These are phyloP conservation scores for Dynastes grantii DNA, from an alignment of 2,888 invertebrate species.

Conservation along the genomic window DNA sequence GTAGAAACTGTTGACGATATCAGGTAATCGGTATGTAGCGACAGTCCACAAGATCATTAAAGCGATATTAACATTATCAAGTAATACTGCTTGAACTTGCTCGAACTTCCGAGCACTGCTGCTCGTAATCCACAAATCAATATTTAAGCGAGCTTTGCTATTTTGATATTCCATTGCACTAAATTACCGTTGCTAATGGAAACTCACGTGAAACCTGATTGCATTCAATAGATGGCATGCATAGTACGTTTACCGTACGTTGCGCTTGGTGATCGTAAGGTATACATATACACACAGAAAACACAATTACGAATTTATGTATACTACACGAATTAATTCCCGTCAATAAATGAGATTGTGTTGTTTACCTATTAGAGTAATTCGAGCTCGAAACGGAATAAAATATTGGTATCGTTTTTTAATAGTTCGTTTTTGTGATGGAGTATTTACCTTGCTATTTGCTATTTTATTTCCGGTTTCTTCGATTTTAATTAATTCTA, in stretches of 20 bases:
- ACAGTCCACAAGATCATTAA: neutral
- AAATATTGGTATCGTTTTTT: neutral
- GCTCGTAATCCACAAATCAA: conserved; percentile 34
- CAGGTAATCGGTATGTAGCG: neutral
- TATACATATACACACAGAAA: neutral
- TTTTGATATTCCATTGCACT: conserved; percentile 37
- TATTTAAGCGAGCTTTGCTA: conserved; percentile 24
- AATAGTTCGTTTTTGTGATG: neutral
- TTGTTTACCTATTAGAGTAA: neutral
- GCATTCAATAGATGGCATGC: conserved; percentile 10
- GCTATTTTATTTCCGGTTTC: neutral
- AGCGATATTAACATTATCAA: conserved; percentile 31
- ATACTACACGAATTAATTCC: conserved; percentile 9
- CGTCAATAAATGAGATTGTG: conserved; percentile 1
- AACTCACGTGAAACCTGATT: conserved; percentile 34
- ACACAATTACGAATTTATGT: conserved; percentile 7
- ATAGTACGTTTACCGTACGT: neutral
- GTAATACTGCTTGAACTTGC: conserved; percentile 15
- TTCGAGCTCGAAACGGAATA: neutral
- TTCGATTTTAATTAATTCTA: neutral
- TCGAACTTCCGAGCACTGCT: conserved; percentile 12
- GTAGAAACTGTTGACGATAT: neutral
- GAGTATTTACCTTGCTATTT: neutral
- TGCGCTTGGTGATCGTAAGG: neutral
- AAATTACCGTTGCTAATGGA: conserved; percentile 23